phyloP scores from a whole-genome alignment of 2,113 vertebrate species.

The Siniperca knerii region DNA sequence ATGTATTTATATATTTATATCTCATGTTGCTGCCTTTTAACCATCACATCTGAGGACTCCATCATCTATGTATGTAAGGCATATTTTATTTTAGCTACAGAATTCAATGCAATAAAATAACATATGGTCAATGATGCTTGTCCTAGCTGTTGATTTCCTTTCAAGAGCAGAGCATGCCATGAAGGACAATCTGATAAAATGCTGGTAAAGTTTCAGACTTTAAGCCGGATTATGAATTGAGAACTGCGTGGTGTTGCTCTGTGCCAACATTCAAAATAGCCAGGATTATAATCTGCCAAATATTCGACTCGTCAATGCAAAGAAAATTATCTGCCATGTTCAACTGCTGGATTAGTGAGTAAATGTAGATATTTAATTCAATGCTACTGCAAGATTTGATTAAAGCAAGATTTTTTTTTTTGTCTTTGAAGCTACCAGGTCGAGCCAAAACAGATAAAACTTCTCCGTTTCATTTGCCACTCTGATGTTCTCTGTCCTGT shows the following conservation, averaged over 20 bases:
- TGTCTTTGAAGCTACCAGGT: background rate
- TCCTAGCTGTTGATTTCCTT: conserved; percentile 49
- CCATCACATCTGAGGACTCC: conserved; percentile 60
- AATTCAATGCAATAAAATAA: conserved; percentile 81
- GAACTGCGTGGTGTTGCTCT: conserved; percentile 54
- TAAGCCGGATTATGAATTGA: conserved; percentile 67
- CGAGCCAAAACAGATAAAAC: background rate
- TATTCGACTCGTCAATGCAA: conserved; percentile 21
- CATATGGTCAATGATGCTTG: conserved; percentile 53
- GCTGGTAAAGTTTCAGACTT: conserved; percentile 57
- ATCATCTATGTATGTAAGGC: conserved; percentile 70
- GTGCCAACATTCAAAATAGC: conserved; percentile 52
- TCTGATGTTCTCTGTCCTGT: background rate
- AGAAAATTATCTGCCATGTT: conserved; percentile 42
- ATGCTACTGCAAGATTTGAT: conserved; percentile 7
- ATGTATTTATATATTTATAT: conserved; percentile 66
- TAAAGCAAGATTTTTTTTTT: background rate
- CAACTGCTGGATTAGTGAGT: conserved; percentile 42
- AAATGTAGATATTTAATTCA: conserved; percentile 27
- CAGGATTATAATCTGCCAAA: conserved; percentile 61
- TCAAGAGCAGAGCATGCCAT: conserved; percentile 24
- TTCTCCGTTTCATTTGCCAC: background rate
- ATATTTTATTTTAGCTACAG: conserved; percentile 76
- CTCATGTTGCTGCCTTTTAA: conserved; percentile 75
- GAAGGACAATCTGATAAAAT: conserved; percentile 55